Evolutionary conservation across 2,888 invertebrate genomes (phyloP).

Genomic region (Noctua janthe): DNA sequence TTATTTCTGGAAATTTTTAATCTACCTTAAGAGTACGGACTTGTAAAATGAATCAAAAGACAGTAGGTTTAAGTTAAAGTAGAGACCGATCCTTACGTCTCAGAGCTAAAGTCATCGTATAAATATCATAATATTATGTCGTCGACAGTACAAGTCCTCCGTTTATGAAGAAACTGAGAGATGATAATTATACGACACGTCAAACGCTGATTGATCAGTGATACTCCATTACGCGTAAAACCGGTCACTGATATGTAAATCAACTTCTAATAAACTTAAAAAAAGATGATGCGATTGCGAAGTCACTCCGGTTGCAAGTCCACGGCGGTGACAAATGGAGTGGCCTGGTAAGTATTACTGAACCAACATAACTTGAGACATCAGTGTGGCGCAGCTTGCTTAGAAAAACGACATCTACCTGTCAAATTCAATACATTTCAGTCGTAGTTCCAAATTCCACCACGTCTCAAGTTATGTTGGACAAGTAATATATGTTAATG

Average conservation of each 20-base stretch:
- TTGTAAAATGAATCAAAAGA: not conserved
- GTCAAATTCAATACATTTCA: not conserved
- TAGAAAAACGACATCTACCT: not conserved
- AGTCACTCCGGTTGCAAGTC: slow-evolving; percentile 41
- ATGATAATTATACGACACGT: slow-evolving; percentile 84
- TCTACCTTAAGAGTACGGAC: not conserved
- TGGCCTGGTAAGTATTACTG: slow-evolving; percentile 26
- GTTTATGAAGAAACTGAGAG: slow-evolving; percentile 77
- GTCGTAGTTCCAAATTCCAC: not conserved
- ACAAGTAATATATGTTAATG: slow-evolving; percentile 31
- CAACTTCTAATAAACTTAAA: slow-evolving; percentile 65
- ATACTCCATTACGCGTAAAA: slow-evolving; percentile 78
- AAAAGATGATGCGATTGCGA: slow-evolving; percentile 47
- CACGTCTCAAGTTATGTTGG: not conserved
- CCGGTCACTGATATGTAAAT: slow-evolving; percentile 75
- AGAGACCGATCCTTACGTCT: not conserved
- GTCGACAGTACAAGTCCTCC: slow-evolving; percentile 62
- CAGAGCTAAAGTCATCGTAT: not conserved
- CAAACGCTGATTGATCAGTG: slow-evolving; percentile 84
- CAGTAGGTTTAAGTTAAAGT: not conserved
- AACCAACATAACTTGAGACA: not conserved
- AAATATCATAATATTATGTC: slow-evolving; percentile 29
- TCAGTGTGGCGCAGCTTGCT: not conserved
- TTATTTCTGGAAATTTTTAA: slow-evolving; percentile 1
- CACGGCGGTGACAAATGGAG: slow-evolving; percentile 70